Base-by-base conservation (phyloP, 2,797 vertebrate genomes). In the Adelosebastes latens region DNA sequence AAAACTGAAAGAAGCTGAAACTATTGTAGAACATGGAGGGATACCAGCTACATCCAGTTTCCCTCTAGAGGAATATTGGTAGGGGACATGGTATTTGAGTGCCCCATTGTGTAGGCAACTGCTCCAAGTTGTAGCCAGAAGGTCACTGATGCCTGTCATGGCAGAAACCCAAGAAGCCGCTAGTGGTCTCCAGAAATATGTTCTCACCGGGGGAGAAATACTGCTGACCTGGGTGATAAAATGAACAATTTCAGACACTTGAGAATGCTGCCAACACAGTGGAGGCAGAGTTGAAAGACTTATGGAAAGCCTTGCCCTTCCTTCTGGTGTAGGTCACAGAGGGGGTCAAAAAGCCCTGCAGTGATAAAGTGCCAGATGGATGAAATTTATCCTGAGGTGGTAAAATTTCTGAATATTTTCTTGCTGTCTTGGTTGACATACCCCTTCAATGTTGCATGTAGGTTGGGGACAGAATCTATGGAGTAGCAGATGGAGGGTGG, bases 111-210 rank as follows among this genome's bases (percentile, higher is more conserved):
- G 67, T 42, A 16, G 20, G 42, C 13, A 8, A 67, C 25, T 52
- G 4, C 34, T 68, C 65, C 62, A 55, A 56, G 59, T 24, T 27
- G 39, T 14, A 29, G 32, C 34, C 53, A 66, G 34, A 79, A 63
- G 63, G 72, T 72, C 72, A 42, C 36, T 27, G 5, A 31, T 66
- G 56, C 63, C 75, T n/a, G 36, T 55, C 59, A 79, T 69, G 69
- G 74, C 68, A 58, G 62, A 39, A 16, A 53, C 75, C 77, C 49
- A 58, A 65, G 18, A 64, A 31, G 14, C 58, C 0, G 2, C 29
- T 29, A 8, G 24, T 63, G 12, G 31, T 49, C 59, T 71, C 56
- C 20, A 68, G 42, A 74, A 80, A 77, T 58, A 79, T 75, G 55
- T 46, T 58, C 58, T 63, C 56, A 62, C 6, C 20, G 10, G 46